Conservation (phyloP, 2,113 vertebrate genomes). For the Coregonus clupeaformis region DNA sequence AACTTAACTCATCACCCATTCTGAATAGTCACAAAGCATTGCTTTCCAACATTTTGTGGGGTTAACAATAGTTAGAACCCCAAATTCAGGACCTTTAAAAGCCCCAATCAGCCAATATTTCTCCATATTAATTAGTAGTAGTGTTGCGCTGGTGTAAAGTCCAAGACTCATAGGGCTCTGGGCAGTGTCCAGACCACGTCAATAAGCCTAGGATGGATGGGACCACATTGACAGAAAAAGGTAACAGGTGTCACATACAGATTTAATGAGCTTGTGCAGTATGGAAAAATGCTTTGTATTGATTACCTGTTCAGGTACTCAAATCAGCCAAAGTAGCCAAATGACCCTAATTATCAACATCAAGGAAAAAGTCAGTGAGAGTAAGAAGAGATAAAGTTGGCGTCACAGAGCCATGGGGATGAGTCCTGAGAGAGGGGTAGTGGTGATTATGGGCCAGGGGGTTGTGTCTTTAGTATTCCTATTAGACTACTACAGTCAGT, state of each 20-base stretch:
- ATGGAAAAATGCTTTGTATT: slow-evolving; percentile 71
- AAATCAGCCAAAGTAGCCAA: slow-evolving; percentile 60
- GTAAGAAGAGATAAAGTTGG: slow-evolving; percentile 36
- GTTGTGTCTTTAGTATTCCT: slow-evolving; percentile 16
- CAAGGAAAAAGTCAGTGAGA: slow-evolving; percentile 58
- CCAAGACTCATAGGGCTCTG: slow-evolving; percentile 4
- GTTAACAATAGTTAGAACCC: too few species aligned
- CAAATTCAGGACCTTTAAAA: too few species aligned
- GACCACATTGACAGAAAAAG: slow-evolving; percentile 55
- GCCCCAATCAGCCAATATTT: too few species aligned
- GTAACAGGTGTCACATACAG: slow-evolving; percentile 69
- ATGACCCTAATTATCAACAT: slow-evolving; percentile 68
- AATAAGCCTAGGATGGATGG: slow-evolving; percentile 57
- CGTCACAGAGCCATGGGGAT: slow-evolving; percentile 24
- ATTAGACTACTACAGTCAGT: slow-evolving; percentile 16
- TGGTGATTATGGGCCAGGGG: background rate
- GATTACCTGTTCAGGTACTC: slow-evolving; percentile 67
- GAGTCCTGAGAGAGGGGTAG: slow-evolving; percentile 9
- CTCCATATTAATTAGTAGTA: too few species aligned
- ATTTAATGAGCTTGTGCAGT: slow-evolving; percentile 70
- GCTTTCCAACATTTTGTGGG: too few species aligned
- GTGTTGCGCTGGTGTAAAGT: too few species aligned
- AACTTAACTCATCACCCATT: background rate
- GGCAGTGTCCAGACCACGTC: slow-evolving; percentile 32
- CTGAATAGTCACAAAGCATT: background rate